A percentile compares a stretch with the other conserved stretches of the same genome.
Evolutionary conservation across 2,113 vertebrate species (phyloP).

Genomic region (Anarhynchus alexandrinus): DNA sequence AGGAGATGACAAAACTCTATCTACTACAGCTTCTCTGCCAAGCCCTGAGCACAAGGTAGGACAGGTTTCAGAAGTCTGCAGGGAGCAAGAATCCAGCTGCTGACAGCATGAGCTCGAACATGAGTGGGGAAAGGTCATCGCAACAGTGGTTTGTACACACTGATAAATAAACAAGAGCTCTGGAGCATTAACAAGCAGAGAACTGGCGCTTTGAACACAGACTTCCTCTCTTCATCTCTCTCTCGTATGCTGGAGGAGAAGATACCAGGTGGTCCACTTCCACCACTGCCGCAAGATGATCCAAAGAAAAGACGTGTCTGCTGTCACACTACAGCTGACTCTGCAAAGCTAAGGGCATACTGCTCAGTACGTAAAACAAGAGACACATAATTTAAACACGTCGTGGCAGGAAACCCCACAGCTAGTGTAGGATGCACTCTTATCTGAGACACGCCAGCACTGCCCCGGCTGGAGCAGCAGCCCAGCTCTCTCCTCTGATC

Average conservation of each 20-base stretch:
- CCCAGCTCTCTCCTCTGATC: background rate
- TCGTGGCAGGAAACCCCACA: background rate
- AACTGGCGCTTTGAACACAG: background rate
- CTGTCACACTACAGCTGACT: background rate
- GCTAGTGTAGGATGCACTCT: fast-evolving
- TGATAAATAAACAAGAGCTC: background rate
- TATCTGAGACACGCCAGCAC: fast-evolving
- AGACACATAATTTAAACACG: background rate
- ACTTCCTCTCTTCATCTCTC: background rate
- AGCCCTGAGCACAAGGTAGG: background rate
- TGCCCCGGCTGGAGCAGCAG: background rate
- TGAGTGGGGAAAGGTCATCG: background rate
- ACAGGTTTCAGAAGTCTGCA: background rate
- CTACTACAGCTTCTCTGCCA: background rate
- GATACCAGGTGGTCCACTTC: background rate
- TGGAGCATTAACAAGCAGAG: background rate
- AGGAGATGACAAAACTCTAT: background rate
- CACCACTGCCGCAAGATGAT: background rate
- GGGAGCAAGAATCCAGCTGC: background rate
- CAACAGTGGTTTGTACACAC: background rate
- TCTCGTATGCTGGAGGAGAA: background rate
- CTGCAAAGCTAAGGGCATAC: background rate
- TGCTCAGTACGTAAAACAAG: slow-evolving; percentile 3
- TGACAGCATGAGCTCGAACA: background rate
- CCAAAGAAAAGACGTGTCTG: background rate